A percentile compares a stretch with the other conserved stretches of the same genome.
Conservation (phyloP, 2,113 vertebrate genomes). For the Mustela nigripes region DNA sequence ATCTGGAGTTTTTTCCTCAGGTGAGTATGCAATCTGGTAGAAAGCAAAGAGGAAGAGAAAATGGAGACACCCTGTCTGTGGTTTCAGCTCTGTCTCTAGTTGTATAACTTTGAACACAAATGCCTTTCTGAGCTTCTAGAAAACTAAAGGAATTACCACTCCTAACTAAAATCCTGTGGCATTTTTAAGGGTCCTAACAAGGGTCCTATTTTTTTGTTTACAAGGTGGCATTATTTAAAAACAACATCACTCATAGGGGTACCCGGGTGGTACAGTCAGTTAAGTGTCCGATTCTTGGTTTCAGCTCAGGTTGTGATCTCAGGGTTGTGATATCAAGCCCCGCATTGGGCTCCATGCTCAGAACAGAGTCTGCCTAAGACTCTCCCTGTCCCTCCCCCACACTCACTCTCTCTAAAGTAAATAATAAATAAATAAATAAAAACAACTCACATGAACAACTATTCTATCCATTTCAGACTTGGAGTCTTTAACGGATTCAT, state of each 20-base stretch:
- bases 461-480: not conserved
- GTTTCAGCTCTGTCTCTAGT: not conserved
- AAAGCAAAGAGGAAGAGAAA: not conserved
- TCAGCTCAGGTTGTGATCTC: not conserved
- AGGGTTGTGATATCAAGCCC: not conserved
- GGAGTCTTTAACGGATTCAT: not conserved
- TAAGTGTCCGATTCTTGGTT: not conserved
- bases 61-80: not conserved
- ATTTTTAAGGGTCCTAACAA: not conserved
- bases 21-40: not conserved
- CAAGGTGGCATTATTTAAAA: constrained; percentile 39
- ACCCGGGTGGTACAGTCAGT: not conserved
- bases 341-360: not conserved
- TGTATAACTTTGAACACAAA: not conserved
- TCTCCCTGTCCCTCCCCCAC: not conserved
- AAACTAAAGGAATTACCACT: constrained; percentile 9
- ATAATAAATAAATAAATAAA: not conserved
- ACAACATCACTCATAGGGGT: not conserved
- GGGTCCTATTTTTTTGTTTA: not conserved
- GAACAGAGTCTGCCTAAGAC: not conserved
- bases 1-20: not conserved
- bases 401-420: not conserved
- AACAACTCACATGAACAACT: not conserved
- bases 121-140: not conserved
- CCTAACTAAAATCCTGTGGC: constrained; percentile 15